Percentiles rank a stretch among this genome's conserved stretches.
phyloP scores from a whole-genome alignment of 2,113 vertebrate species.

The Capreolus pygargus region DNA sequence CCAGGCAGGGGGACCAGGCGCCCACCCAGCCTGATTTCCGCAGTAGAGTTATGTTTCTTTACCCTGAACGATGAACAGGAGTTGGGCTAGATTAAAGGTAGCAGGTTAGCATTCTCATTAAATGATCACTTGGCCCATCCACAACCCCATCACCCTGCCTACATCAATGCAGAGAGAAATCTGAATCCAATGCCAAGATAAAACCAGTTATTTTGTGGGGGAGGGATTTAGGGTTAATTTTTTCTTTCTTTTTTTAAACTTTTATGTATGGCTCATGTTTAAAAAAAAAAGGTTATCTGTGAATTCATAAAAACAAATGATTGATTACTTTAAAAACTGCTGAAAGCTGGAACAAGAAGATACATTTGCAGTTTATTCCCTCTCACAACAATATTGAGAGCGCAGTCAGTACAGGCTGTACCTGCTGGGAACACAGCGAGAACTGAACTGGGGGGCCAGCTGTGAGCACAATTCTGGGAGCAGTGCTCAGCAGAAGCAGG shows the following conservation, averaged over 20 bases:
- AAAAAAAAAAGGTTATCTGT: background rate
- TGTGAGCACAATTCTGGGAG: rapidly evolving
- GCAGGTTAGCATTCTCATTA: background rate
- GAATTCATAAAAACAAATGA: background rate
- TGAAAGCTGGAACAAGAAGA: background rate
- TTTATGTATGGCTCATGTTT: background rate
- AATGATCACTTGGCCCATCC: background rate
- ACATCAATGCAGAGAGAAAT: background rate
- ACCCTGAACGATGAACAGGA: background rate
- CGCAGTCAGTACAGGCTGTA: background rate
- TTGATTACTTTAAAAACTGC: background rate
- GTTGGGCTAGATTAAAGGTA: background rate
- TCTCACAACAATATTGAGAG: background rate
- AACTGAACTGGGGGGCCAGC: background rate
- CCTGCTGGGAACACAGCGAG: background rate
- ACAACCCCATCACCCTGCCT: background rate
- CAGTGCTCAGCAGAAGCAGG: background rate
- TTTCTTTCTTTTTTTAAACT: background rate
- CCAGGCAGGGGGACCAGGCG: background rate
- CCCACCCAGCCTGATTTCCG: background rate
- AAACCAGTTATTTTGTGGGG: background rate
- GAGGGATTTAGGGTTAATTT: background rate
- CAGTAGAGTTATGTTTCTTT: background rate
- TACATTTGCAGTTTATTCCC: no score
- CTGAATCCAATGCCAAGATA: background rate